phyloP scores from a whole-genome alignment of 2,797 vertebrate genomes.

The Rhodeus uyekii region DNA sequence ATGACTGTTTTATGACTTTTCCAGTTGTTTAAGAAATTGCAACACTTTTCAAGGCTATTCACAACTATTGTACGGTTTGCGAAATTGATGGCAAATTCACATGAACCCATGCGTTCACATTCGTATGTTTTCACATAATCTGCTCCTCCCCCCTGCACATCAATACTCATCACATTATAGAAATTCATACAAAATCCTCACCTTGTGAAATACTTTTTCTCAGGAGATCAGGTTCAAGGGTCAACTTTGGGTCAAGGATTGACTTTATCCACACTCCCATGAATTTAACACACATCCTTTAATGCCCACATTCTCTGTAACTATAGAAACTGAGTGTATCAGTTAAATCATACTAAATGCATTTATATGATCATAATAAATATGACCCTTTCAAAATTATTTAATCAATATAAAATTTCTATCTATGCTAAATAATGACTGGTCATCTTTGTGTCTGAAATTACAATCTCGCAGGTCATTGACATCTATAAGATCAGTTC shows the following conservation, averaged over 20 bases:
- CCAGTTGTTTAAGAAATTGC: neutral
- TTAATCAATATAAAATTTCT: neutral
- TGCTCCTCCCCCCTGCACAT: no score
- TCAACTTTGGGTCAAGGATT: no score
- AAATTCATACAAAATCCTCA: neutral
- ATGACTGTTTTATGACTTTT: neutral
- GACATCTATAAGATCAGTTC: constrained; percentile 1
- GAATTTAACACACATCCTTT: neutral
- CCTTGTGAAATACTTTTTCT: neutral
- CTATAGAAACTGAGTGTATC: neutral
- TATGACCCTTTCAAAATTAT: neutral
- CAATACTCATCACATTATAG: no score
- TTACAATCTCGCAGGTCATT: neutral
- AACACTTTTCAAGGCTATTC: neutral
- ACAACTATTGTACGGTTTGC: neutral
- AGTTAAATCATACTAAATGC: neutral
- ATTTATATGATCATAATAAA: neutral
- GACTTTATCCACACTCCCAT: neutral
- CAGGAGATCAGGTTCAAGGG: neutral
- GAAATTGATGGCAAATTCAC: neutral
- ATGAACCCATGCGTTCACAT: no score
- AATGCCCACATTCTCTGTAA: neutral
- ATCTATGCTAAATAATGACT: neutral
- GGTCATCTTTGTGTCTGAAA: neutral
- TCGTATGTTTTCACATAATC: no score